A percentile compares a stretch with the other conserved stretches of the same genome.
Conservation (phyloP, 2,888 invertebrate genomes). For the Flexamia atlantica region DNA sequence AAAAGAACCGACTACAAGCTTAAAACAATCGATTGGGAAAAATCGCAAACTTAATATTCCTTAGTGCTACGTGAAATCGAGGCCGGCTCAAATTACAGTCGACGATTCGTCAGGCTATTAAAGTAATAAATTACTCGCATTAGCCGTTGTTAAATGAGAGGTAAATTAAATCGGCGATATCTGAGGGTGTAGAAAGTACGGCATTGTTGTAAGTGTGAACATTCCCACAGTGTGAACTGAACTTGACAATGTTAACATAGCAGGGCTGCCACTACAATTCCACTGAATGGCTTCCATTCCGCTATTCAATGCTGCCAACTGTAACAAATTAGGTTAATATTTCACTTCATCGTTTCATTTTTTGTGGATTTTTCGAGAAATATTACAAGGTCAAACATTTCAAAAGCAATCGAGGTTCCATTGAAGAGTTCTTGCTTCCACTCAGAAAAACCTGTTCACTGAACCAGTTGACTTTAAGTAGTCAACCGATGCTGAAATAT, state of each 20-base stretch:
- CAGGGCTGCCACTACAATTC: neutral
- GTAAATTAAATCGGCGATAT: constrained; percentile 43
- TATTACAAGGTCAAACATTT: too few species aligned
- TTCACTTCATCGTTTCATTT: too few species aligned
- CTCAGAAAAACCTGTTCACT: too few species aligned
- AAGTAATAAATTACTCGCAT: constrained; percentile 29
- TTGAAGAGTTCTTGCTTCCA: too few species aligned
- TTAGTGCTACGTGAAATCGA: too few species aligned
- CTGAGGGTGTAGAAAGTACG: neutral
- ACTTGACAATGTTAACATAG: constrained; percentile 32
- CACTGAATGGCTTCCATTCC: neutral
- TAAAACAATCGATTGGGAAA: too few species aligned
- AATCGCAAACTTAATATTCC: too few species aligned
- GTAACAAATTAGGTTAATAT: neutral
- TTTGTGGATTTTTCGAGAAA: too few species aligned
- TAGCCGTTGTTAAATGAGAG: constrained; percentile 14
- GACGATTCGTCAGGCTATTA: constrained; percentile 1
- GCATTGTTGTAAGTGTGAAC: constrained; percentile 44
- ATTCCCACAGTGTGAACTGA: constrained; percentile 33
- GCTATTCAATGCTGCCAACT: neutral
- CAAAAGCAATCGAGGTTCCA: too few species aligned
- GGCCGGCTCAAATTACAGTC: neutral
- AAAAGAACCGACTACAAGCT: too few species aligned
- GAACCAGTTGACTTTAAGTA: too few species aligned
- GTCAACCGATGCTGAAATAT: too few species aligned